Base-by-base conservation (phyloP, 2,888 invertebrate genomes). In the Prosapia bicincta region DNA sequence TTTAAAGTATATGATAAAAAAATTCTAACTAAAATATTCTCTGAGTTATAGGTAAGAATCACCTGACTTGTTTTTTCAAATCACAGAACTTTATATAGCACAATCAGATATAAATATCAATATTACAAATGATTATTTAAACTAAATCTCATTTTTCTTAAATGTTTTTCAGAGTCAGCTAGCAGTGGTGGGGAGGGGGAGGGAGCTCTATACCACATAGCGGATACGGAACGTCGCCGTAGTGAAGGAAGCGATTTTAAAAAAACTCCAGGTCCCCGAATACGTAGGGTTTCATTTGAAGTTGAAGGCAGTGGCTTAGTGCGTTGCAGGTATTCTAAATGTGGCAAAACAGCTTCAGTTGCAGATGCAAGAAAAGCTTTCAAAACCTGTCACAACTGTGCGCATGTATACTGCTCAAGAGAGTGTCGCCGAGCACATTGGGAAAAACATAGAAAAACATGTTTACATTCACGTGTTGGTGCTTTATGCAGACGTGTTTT, bases 381-480 rank as follows among this genome's bases (percentile, higher is more conserved):
- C 88, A 97, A 97, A 85, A 94, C 93, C 81, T 97, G 96, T 85
- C 97, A 97, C 87, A 97, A 98, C 85, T 98, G 98, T 87, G 93
- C 94, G 81, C 95, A 96, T 83, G 91, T 94, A 83, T 98, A 98
- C 86, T 98, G 98, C 86, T 95, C 96, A 78, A 89, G 95, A 78
- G 92, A 94, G 82, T 98, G 98, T 85, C 90, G 98, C 26, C 88
- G 94, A 78, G 91, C 93, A 15, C 97, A 98, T 84, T 98, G 97
- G 97, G 94, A 95, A 83, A 92, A 93, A 82, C 98, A 98, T 84
- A 91, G 96, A 78, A 93, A 93, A 82, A 93, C 93, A 43, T 98
- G 98, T 84, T 87, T 96, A 78, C 96, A 96, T 85, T 96, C 96
- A 24, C 89, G 97, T 71, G 96, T 97, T 69, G 96, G 96, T 81